Percentiles rank a stretch among this genome's conserved stretches.
phyloP scores from a whole-genome alignment of 2,113 vertebrate species.

The Cryptotis parvus region DNA sequence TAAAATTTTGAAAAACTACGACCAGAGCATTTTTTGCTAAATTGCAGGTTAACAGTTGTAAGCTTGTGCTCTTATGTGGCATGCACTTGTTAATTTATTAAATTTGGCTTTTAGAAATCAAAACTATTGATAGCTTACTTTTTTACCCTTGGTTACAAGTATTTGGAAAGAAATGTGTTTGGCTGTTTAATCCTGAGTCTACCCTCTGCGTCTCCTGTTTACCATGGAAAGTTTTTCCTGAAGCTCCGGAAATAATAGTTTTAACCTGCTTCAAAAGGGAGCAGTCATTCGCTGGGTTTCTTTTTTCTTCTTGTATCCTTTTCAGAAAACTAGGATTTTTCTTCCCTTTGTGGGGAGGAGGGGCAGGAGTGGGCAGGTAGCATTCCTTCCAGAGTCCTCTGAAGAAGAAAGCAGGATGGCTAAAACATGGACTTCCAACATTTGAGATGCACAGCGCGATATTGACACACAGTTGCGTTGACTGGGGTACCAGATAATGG shows the following conservation, averaged over 20 bases:
- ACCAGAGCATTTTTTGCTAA: conserved; percentile 89
- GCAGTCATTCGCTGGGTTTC: neutral
- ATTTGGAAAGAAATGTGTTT: conserved; percentile 27
- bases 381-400: neutral
- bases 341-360: neutral
- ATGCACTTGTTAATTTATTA: conserved; percentile 99
- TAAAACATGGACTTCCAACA: neutral
- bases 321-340: conserved; percentile 40
- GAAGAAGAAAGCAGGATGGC: neutral
- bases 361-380: neutral
- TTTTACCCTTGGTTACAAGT: conserved; percentile 32
- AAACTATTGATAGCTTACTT: conserved; percentile 69
- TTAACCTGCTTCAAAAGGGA: conserved; percentile 17
- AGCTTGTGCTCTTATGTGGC: conserved; percentile 95
- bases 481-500: fast-evolving
- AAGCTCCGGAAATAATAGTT: conserved; percentile 13
- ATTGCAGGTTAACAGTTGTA: conserved; percentile 88
- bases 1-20: conserved; percentile 85
- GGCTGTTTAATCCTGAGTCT: neutral
- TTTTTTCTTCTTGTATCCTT: conserved; percentile 10
- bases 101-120: conserved; percentile 93
- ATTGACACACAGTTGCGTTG: too few species aligned
- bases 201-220: conserved; percentile 19
- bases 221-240: conserved; percentile 10
- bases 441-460: neutral